Conservation (phyloP, 2,113 vertebrate genomes). For the Lepus americanus region DNA sequence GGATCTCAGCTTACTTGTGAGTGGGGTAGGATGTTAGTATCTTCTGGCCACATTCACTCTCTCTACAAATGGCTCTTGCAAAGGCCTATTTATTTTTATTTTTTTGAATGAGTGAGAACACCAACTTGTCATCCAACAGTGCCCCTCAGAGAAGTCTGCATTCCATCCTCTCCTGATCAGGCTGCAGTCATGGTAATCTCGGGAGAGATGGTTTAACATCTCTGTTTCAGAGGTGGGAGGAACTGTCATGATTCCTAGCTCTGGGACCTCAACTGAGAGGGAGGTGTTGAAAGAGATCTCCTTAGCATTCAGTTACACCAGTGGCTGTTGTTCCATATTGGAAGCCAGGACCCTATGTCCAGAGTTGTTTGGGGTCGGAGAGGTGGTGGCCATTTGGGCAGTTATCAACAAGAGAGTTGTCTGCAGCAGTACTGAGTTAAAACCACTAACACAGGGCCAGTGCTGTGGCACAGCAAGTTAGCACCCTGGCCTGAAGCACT, state of each 20-base stretch:
- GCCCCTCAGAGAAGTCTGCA: not conserved
- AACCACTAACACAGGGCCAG: not conserved
- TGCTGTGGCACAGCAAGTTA: too few relatives aligned
- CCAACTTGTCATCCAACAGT: not conserved
- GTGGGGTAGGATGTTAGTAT: not conserved
- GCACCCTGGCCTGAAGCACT: too few relatives aligned
- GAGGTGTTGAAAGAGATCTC: not conserved
- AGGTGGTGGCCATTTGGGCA: not conserved
- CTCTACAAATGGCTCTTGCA: not conserved
- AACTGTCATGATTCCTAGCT: not conserved
- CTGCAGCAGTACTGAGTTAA: not conserved
- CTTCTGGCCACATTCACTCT: not conserved
- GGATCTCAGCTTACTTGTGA: not conserved
- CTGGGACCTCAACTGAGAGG: not conserved
- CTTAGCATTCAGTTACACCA: not conserved
- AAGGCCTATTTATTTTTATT: not conserved
- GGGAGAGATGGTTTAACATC: not conserved
- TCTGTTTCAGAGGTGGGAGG: not conserved
- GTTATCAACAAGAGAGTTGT: not conserved
- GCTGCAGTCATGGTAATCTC: not conserved
- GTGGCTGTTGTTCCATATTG: not conserved
- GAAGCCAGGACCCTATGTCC: not conserved
- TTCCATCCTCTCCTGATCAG: not conserved
- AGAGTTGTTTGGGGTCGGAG: not conserved
- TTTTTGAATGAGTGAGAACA: not conserved